These are phyloP conservation scores for Trachymyrmex septentrionalis DNA, from an alignment of 1,140 invertebrate species.

Conservation along the genomic window DNA sequence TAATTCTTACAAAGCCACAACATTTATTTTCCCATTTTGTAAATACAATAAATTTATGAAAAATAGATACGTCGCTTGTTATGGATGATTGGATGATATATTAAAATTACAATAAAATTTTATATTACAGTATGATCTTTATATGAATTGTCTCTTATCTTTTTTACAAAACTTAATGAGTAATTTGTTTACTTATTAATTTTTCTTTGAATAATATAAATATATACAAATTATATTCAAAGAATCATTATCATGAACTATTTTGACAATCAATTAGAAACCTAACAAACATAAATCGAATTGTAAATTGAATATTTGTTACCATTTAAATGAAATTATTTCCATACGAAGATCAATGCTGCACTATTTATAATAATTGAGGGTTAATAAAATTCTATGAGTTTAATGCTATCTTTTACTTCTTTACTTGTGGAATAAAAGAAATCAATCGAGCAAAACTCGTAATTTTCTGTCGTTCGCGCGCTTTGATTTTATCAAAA, in stretches of 20 bases:
- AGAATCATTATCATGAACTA: not conserved
- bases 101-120: constrained; percentile 13
- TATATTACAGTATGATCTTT: not conserved
- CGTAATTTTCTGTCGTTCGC: constrained; percentile 63
- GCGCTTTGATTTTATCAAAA: constrained; percentile 38
- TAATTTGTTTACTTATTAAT: constrained; percentile 5
- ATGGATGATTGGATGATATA: not conserved
- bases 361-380: constrained; percentile 42
- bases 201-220: constrained; percentile 5
- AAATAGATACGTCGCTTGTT: not conserved
- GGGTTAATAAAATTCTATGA: constrained; percentile 51
- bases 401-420: constrained; percentile 34
- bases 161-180: not conserved
- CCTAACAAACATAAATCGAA: not conserved
- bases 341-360: not conserved
- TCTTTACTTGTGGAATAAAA: constrained; percentile 39
- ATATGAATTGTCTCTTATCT: not conserved
- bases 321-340: not conserved
- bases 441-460: constrained; percentile 30
- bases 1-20: not conserved
- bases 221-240: not conserved
- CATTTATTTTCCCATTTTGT: not conserved
- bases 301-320: not conserved
- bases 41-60: not conserved
- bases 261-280: constrained; percentile 5